These are phyloP conservation scores for Ctenopoma kingsleyae DNA, from an alignment of 2,797 vertebrate genomes.

Conservation along the genomic window DNA sequence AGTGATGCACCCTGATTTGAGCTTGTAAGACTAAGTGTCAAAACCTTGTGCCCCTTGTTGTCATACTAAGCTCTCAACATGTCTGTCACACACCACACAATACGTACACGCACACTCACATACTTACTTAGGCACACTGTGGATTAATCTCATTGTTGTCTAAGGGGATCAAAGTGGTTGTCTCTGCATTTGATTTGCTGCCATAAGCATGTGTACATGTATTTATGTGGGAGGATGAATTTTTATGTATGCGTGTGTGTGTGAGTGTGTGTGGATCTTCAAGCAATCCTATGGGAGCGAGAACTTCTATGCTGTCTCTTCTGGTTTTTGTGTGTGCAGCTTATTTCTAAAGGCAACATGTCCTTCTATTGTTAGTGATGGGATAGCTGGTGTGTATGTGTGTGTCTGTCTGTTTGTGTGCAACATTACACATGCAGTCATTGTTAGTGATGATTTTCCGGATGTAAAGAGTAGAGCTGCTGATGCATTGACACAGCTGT, in stretches of 20 bases:
- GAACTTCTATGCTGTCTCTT: slow-evolving; percentile 59
- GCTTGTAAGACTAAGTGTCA: slow-evolving; percentile 66
- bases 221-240: slow-evolving; percentile 59
- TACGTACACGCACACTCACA: slow-evolving; percentile 17
- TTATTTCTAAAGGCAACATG: slow-evolving; percentile 39
- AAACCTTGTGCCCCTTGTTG: slow-evolving; percentile 54
- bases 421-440: slow-evolving; percentile 17
- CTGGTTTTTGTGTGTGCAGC: slow-evolving; percentile 33
- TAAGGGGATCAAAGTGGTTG: slow-evolving; percentile 70
- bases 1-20: slow-evolving; percentile 51
- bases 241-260: slow-evolving; percentile 24
- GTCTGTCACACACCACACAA: slow-evolving; percentile 42
- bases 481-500: slow-evolving; percentile 45
- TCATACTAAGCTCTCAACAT: slow-evolving; percentile 64
- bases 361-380: slow-evolving; percentile 36
- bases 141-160: slow-evolving; percentile 75
- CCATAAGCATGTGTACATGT: slow-evolving; percentile 61
- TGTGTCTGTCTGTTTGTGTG: slow-evolving; percentile 10
- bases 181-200: slow-evolving; percentile 51
- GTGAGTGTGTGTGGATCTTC: slow-evolving; percentile 20
- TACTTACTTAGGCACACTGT: slow-evolving; percentile 50
- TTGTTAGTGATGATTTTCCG: slow-evolving; percentile 29
- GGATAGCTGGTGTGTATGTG: slow-evolving; percentile 1
- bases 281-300: slow-evolving; percentile 46
- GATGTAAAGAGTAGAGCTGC: slow-evolving; percentile 48